Conservation (phyloP, 2,888 invertebrate species). For the Drosophila nigritarsus region DNA sequence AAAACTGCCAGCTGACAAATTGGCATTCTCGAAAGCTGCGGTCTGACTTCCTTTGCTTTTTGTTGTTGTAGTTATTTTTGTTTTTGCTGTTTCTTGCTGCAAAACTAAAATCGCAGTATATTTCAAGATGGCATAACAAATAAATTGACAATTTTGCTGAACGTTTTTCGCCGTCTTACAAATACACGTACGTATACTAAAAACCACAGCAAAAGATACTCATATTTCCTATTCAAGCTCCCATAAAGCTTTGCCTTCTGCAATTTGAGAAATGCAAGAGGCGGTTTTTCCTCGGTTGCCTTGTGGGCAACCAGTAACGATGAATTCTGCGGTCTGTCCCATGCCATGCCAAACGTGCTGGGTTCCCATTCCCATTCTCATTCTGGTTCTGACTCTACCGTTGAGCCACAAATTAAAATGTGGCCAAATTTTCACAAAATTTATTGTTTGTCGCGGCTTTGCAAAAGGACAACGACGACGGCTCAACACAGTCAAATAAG, state of each 20-base stretch:
- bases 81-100: constrained; percentile 13
- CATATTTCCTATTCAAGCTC: constrained; percentile 21
- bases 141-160: constrained; percentile 73
- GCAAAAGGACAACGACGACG: constrained; percentile 43
- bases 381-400: constrained; percentile 32
- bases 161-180: constrained; percentile 39
- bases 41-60: constrained; percentile 18
- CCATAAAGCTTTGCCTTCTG: constrained; percentile 34
- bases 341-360: constrained; percentile 51
- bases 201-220: constrained; percentile 39
- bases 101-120: constrained; percentile 62
- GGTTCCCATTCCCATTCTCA: constrained; percentile 1
- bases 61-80: neutral
- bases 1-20: constrained; percentile 75
- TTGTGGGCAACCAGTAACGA: constrained; percentile 59
- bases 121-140: constrained; percentile 74
- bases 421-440: constrained; percentile 74
- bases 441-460: constrained; percentile 72
- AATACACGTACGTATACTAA: constrained; percentile 7
- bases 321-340: constrained; percentile 69
- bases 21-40: constrained; percentile 70
- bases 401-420: constrained; percentile 77
- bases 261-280: constrained; percentile 64
- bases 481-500: constrained; percentile 48
- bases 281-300: constrained; percentile 37